These are phyloP conservation scores for Protodeltote pygarga DNA, from an alignment of 2,888 invertebrate species.

Conservation along the genomic window DNA sequence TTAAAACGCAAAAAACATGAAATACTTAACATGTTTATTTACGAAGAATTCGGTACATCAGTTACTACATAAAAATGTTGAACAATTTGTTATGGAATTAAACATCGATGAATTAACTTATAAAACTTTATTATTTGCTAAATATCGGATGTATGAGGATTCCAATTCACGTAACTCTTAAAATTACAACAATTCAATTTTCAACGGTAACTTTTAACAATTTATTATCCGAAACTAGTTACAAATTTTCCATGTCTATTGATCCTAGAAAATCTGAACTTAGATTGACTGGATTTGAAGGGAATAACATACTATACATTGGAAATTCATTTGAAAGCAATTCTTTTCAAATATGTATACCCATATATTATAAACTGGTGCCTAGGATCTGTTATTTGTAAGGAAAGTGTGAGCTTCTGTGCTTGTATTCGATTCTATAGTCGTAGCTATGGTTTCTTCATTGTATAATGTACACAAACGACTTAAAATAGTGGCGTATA, in stretches of 20 bases:
- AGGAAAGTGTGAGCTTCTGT: constrained; percentile 10
- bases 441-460: not conserved
- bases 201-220: not conserved
- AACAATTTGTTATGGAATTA: too few relatives aligned
- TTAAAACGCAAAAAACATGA: not conserved
- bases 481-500: constrained; percentile 6
- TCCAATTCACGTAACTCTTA: not conserved
- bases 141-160: too few relatives aligned
- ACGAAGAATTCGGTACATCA: not conserved
- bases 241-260: too few relatives aligned
- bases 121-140: too few relatives aligned
- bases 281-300: too few relatives aligned
- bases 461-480: constrained; percentile 10
- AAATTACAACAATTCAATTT: not conserved
- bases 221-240: too few relatives aligned
- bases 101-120: too few relatives aligned
- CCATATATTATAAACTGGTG: too few relatives aligned
- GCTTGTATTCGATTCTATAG: not conserved
- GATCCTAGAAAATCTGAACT: too few relatives aligned
- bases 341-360: too few relatives aligned
- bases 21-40: not conserved
- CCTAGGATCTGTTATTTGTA: not conserved
- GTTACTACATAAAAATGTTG: not conserved
- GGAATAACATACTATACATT: too few relatives aligned
- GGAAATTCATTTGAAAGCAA: too few relatives aligned